Conservation (phyloP, 2,888 invertebrate species). For the Conistra vaccinii region DNA sequence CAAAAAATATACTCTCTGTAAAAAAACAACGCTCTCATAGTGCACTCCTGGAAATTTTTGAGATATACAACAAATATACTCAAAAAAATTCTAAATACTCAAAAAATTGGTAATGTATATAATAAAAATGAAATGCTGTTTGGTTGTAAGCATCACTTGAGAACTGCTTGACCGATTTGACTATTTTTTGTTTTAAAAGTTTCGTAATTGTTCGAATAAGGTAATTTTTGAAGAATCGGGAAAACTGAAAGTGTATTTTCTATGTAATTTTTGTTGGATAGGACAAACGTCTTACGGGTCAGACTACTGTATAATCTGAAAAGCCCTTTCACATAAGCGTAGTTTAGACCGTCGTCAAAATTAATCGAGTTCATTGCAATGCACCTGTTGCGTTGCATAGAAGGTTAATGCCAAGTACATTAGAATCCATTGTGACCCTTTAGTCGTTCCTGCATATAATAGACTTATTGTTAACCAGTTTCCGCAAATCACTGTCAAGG, state of each 20-base stretch:
- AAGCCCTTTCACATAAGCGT: neutral
- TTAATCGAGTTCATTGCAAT: neutral
- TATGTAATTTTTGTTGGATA: neutral
- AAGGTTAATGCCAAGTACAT: constrained; percentile 24
- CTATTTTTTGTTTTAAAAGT: no score
- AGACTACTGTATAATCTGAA: neutral
- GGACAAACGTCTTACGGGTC: neutral
- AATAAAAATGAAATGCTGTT: no score
- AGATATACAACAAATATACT: no score
- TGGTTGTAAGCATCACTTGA: no score
- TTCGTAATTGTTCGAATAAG: no score
- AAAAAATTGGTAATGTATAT: no score
- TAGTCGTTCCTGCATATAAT: constrained; percentile 27
- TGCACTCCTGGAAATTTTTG: neutral
- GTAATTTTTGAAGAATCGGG: neutral
- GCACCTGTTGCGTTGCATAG: constrained; percentile 13
- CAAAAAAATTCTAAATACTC: neutral
- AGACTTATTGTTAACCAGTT: constrained; percentile 24
- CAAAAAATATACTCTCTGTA: neutral
- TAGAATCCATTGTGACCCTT: constrained; percentile 24
- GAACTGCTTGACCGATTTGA: no score
- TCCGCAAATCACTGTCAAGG: constrained; percentile 37
- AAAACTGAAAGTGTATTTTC: neutral
- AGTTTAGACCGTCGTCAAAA: neutral
- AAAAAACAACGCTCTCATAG: neutral